Evolutionary conservation across 2,888 invertebrate species (phyloP), one percentile per base, ranked within the genome.

Genomic region (Drosophila bunnanda): DNA sequence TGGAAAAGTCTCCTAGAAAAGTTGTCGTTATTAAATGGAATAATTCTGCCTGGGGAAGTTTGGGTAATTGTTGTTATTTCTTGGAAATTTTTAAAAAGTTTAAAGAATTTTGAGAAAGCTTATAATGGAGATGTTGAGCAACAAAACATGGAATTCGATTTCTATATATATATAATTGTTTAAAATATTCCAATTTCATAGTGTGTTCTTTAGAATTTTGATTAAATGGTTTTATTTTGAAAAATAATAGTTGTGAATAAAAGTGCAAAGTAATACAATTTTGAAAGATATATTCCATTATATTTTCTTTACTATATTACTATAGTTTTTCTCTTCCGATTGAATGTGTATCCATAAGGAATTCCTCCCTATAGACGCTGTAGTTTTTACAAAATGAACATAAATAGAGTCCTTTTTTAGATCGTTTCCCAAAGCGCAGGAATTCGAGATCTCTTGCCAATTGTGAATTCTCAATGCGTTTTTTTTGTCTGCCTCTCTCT

Each of bases 21-120:
- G 56, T 46, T 73, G 39, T 71, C 71, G 55, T 71, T 76, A 71
- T 61, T 55, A 43, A 60, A 66, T 74, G 66, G 55, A 71, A 52
- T 64, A 17, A 17, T 43, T 53, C 17, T 34, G 66, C 17, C 48
- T 34, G 17, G 30, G 22, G 17, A 60, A 46, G 54, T 15, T 15
- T 34, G 20, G 2, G 1, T 15, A 43, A 38, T 46, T 62, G 17
- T 15, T 32, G 20, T 4, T 32, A 57, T 36, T 58, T 58, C 25
- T 28, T 10, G 7, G 4, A 12, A 52, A 36, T 36, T 28, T 58
- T n/a, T 12, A 20, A 13, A 4, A 10, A 43, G 25, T 20, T 25
- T 0, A 1, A 25, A 25, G 25, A 25, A 25, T 25, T 25, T 25
- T 22, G n/a, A 15, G 20, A 4, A 50, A 15, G 50, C 12, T 48